Percentiles rank a stretch among this genome's conserved stretches.
Evolutionary conservation across 2,113 vertebrate genomes (phyloP).

Genomic region (Oceanites oceanicus): DNA sequence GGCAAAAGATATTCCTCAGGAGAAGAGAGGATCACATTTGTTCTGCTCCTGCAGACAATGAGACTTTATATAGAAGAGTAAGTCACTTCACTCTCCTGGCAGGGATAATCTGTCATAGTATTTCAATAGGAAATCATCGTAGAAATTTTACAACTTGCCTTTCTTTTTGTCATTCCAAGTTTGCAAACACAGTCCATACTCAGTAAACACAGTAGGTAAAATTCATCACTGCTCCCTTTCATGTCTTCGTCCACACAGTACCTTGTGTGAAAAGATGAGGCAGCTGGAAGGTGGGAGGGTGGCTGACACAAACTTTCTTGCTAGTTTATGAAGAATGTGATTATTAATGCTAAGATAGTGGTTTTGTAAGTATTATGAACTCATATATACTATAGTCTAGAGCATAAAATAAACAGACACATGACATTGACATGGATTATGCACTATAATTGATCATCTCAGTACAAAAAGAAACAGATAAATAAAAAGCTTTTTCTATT

Average conservation of each 20-base stretch:
- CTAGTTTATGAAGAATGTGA: neutral
- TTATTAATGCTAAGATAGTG: neutral
- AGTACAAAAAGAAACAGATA: neutral
- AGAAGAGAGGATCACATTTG: neutral
- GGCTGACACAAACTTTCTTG: neutral
- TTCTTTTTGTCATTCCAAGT: neutral
- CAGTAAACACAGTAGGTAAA: neutral
- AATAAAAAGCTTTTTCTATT: neutral
- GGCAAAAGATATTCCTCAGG: neutral
- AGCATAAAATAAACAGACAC: neutral
- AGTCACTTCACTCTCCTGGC: neutral
- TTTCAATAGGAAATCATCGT: neutral
- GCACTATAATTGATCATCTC: neutral
- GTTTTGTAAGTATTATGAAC: neutral
- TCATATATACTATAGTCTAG: neutral
- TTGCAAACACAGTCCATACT: neutral
- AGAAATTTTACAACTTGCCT: neutral
- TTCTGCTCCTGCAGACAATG: constrained; percentile 26
- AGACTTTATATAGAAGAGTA: neutral
- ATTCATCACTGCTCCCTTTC: neutral
- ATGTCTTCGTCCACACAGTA: neutral
- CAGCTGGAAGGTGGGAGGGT: neutral
- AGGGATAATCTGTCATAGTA: neutral
- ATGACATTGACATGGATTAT: neutral
- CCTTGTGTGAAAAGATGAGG: neutral